Conservation (phyloP, 2,888 invertebrate genomes). For the Subacronicta megacephala region DNA sequence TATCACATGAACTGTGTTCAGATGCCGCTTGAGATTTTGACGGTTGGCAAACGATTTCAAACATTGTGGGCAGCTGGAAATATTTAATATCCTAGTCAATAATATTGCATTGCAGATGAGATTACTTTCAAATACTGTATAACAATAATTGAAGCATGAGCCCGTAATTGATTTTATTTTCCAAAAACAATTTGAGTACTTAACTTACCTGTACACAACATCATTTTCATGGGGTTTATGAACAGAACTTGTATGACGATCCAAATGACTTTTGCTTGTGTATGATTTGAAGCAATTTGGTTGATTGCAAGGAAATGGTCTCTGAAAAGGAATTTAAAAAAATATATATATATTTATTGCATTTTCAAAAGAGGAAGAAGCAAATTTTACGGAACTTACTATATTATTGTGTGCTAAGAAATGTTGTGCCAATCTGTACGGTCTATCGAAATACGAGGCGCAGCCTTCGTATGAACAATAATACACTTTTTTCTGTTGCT, state of each 20-base stretch:
- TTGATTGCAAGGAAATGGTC: constrained; percentile 89
- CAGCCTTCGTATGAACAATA: constrained; percentile 74
- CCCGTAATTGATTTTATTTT: neutral
- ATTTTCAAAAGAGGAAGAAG: neutral
- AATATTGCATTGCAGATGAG: neutral
- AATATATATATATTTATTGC: neutral
- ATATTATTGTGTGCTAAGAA: constrained; percentile 88
- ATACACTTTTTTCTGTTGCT: constrained; percentile 47
- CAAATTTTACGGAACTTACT: constrained; percentile 74
- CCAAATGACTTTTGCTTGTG: constrained; percentile 90
- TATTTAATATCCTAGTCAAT: constrained; percentile 1
- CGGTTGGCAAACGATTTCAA: constrained; percentile 83
- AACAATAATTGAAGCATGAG: neutral
- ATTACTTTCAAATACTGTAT: neutral
- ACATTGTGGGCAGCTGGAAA: constrained; percentile 84
- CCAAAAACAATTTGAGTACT: neutral
- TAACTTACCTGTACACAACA: constrained; percentile 72
- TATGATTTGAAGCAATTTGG: constrained; percentile 91
- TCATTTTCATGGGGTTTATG: constrained; percentile 75
- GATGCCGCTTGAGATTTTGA: constrained; percentile 90
- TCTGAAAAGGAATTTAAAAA: constrained; percentile 73
- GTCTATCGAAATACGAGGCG: constrained; percentile 82
- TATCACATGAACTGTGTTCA: constrained; percentile 83
- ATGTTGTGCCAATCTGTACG: constrained; percentile 89
- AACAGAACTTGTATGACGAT: constrained; percentile 87